A percentile compares a stretch with the other conserved stretches of the same genome.
These are phyloP conservation scores for Drosophila ezoana DNA, from an alignment of 2,888 invertebrate genomes.

Conservation along the genomic window DNA sequence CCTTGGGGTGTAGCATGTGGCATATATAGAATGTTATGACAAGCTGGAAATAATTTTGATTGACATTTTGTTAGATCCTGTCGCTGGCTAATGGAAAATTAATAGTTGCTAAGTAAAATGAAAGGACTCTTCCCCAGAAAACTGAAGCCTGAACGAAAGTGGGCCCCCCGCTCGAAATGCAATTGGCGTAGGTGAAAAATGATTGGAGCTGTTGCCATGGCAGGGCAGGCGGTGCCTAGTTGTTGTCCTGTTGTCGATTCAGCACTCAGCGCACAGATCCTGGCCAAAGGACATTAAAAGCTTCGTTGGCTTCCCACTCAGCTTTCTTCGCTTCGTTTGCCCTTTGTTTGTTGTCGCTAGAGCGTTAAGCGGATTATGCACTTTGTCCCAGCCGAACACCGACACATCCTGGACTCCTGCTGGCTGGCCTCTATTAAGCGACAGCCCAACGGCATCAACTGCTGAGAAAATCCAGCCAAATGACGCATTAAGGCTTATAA, in stretches of 20 bases:
- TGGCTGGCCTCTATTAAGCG: conserved; percentile 19
- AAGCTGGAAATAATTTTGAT: conserved; percentile 59
- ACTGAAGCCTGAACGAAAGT: conserved; percentile 8
- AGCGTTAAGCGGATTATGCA: conserved; percentile 64
- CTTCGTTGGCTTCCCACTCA: conserved; percentile 33
- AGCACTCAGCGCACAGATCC: conserved; percentile 10
- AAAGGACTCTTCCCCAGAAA: conserved; percentile 4
- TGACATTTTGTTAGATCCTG: conserved; percentile 46
- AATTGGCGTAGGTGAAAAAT: conserved; percentile 41
- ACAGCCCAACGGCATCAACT: not conserved
- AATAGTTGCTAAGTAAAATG: conserved; percentile 51
- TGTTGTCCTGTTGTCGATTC: conserved; percentile 11
- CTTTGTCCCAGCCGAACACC: conserved; percentile 20
- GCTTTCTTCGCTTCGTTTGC: conserved; percentile 19
- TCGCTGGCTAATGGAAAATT: conserved; percentile 58
- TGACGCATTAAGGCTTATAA: conserved; percentile 53
- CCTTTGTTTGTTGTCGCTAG: conserved; percentile 31
- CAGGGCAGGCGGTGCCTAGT: not conserved
- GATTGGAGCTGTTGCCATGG: conserved; percentile 21
- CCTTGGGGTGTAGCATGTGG: conserved; percentile 17
- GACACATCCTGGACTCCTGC: not conserved
- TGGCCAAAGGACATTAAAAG: conserved; percentile 43
- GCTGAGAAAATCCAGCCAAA: conserved; percentile 46
- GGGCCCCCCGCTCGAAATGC: conserved; percentile 11
- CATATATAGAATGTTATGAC: conserved; percentile 56